Conservation (phyloP, 1,140 invertebrate genomes). For the Drosophila baimaii region DNA sequence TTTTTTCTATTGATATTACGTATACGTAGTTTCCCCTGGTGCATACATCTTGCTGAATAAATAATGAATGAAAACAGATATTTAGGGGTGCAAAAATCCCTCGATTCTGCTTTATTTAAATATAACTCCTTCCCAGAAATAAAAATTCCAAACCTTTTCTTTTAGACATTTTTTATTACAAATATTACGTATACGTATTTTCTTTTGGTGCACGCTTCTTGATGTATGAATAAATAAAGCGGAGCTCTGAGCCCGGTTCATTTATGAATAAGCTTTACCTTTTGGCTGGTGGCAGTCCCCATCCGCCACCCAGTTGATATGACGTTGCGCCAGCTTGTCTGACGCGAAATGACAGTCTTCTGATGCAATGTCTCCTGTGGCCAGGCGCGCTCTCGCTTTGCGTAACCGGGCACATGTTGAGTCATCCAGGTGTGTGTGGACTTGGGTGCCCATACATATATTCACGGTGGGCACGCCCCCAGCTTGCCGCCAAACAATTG, state of each 20-base stretch:
- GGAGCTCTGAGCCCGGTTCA: constrained; percentile 36
- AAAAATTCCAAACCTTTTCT: neutral
- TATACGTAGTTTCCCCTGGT: no score
- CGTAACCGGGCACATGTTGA: constrained; percentile 76
- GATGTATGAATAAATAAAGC: constrained; percentile 73
- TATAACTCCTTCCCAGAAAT: no score
- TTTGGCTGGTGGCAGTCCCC: constrained; percentile 41
- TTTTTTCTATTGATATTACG: no score
- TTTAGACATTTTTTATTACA: neutral
- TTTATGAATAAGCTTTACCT: constrained; percentile 49
- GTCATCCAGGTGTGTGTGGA: constrained; percentile 48
- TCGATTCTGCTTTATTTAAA: no score
- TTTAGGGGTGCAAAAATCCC: no score
- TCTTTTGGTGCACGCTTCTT: constrained; percentile 29
- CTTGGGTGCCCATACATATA: neutral
- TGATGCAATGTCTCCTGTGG: constrained; percentile 73
- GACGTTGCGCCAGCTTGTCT: constrained; percentile 69
- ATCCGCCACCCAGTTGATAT: constrained; percentile 42
- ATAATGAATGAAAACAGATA: no score
- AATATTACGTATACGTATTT: neutral
- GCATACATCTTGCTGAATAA: no score
- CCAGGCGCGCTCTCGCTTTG: constrained; percentile 65
- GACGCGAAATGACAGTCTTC: constrained; percentile 53
- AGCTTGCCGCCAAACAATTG: constrained; percentile 56
- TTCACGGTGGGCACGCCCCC: constrained; percentile 27